phyloP scores from a whole-genome alignment of 2,888 invertebrate species.

The Drosophila dives region DNA sequence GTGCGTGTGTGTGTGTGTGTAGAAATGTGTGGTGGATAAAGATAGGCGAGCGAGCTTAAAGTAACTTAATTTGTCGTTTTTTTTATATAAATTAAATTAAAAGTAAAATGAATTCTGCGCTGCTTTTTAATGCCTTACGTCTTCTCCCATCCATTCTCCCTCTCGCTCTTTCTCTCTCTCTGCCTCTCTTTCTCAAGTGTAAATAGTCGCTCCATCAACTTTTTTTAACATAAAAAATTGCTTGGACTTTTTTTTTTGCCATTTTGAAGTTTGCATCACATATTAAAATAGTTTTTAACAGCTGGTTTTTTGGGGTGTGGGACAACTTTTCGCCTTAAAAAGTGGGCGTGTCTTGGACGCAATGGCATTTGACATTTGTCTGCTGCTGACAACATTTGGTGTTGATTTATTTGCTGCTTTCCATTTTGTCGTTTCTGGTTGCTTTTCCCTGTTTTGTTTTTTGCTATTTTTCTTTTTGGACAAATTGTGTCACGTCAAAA shows the following conservation, averaged over 20 bases:
- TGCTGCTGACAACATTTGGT: constrained; percentile 31
- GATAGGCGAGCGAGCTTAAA: no score
- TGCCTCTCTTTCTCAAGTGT: not conserved
- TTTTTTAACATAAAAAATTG: not conserved
- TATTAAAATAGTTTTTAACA: constrained; percentile 39
- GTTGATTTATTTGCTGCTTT: constrained; percentile 44
- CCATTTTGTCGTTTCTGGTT: not conserved
- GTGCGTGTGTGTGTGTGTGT: not conserved
- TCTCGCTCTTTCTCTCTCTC: not conserved
- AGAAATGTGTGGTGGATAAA: no score
- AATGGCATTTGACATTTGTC: constrained; percentile 44
- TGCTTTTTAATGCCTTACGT: not conserved
- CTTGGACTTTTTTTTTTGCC: not conserved
- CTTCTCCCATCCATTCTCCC: not conserved
- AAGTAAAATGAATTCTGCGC: not conserved
- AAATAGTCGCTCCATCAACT: not conserved
- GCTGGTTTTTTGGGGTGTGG: not conserved
- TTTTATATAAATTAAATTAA: no score
- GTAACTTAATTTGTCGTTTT: no score
- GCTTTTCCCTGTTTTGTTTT: not conserved
- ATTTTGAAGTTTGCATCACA: constrained; percentile 10
- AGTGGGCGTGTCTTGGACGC: constrained; percentile 30
- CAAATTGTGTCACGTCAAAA: constrained; percentile 46
- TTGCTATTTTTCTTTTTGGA: constrained; percentile 1
- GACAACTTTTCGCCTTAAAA: constrained; percentile 1